Evolutionary conservation across 2,888 invertebrate species (phyloP), one percentile per base, ranked within the genome.

Genomic region (Agrochola circellaris): DNA sequence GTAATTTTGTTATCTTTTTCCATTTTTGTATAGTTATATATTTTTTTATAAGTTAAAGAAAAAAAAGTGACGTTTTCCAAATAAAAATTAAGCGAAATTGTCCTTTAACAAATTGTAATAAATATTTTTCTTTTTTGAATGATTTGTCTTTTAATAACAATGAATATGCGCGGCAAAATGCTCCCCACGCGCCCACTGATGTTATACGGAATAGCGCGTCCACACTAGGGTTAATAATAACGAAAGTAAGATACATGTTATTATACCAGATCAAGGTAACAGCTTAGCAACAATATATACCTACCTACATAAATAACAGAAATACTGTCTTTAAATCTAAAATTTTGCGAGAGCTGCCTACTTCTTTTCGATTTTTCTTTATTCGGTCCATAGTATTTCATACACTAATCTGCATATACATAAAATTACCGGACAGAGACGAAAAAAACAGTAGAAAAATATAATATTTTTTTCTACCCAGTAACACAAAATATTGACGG

Each of bases 401-500:
- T n/a, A n/a, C 2, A n/a, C 9, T n/a, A 42, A 42, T 64, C 17
- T 45, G 26, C 0, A 45, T 26, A 26, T 6, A 17, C 17, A 64
- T 23, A 13, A 17, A 38, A 38, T 8, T 4, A n/a, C 4, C 8
- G 6, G 3, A 17, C 11, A 20, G n/a, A 5, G 17, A n/a, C 6
- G 23, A 54, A 9, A 9, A 9, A 23, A 54, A 51, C 20, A 17
- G 26, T 58, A 9, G 2, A 60, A 60, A 30, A 38, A 38, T 38
- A 38, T 38, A 38, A 61, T 20, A 6, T 2, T 61, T 30, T 51
- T 54, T 9, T 58, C 17, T 73, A 85, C 84, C 15, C 83, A 96
- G 96, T 96, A 3, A 95, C 96, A 0, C 95, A 95, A 90, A 95
- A 95, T 85, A 86, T 93, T 20, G 96, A 96, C 80, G 96, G 96